A percentile compares a stretch with the other conserved stretches of the same genome.
Conservation (phyloP, 2,113 vertebrate species). For the Puntigrus tetrazona region DNA sequence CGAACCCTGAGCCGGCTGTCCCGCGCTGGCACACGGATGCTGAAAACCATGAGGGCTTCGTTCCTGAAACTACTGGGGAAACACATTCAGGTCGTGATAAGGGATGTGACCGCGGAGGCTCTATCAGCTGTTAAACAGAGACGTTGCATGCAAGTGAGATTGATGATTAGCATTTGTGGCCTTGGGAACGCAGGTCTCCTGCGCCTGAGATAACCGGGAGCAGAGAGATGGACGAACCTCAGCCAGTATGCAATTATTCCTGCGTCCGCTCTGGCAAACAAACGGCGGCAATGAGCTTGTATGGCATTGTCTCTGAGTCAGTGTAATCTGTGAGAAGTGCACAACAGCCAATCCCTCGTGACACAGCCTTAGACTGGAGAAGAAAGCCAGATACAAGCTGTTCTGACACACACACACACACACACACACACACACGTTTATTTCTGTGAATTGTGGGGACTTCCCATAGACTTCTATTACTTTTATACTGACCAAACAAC, state of each 20-base stretch:
- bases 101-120: conserved; percentile 85
- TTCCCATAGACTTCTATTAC: no score
- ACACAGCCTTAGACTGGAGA: conserved; percentile 76
- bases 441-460: no score
- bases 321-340: conserved; percentile 80
- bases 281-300: conserved; percentile 72
- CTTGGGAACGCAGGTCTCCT: conserved; percentile 77
- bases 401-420: conserved; percentile 67
- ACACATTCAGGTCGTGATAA: conserved; percentile 92
- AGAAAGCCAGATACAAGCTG: conserved; percentile 70
- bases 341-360: conserved; percentile 74
- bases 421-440: neutral
- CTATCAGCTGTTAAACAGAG: conserved; percentile 98
- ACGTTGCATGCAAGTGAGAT: conserved; percentile 84
- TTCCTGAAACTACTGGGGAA: conserved; percentile 65
- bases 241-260: conserved; percentile 32
- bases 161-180: conserved; percentile 88
- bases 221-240: conserved; percentile 23
- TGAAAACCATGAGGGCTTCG: conserved; percentile 85
- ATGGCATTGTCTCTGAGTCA: conserved; percentile 79
- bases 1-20: neutral
- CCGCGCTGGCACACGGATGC: conserved; percentile 87
- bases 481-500: no score
- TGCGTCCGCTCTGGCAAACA: conserved; percentile 72
- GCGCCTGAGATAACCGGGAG: conserved; percentile 79